Evolutionary conservation across 2,888 invertebrate species (phyloP).

Genomic region (Dilophus febrilis): DNA sequence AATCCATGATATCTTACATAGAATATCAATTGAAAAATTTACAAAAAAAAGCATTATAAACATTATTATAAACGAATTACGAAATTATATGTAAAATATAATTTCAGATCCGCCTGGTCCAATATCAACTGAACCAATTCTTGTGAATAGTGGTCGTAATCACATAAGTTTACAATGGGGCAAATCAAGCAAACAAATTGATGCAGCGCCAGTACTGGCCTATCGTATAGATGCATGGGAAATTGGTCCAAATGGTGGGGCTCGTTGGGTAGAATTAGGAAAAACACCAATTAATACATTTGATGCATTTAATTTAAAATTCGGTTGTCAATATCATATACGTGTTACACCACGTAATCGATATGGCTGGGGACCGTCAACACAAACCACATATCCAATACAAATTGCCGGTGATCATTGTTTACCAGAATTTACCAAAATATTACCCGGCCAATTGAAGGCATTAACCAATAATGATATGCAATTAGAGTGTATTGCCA

Average conservation of each 20-base stretch:
- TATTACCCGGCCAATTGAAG: slow-evolving; percentile 61
- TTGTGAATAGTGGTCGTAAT: slow-evolving; percentile 66
- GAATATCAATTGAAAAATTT: too few species aligned
- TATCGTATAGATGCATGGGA: slow-evolving; percentile 72
- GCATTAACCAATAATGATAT: slow-evolving; percentile 50
- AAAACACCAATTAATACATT: slow-evolving; percentile 62
- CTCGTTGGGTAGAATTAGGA: slow-evolving; percentile 66
- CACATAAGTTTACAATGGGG: slow-evolving; percentile 76
- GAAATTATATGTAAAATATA: too few species aligned
- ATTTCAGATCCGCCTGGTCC: slow-evolving; percentile 61
- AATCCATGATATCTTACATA: too few species aligned
- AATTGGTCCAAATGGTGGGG: slow-evolving; percentile 63
- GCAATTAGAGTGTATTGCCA: slow-evolving; percentile 53
- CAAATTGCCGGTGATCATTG: slow-evolving; percentile 48
- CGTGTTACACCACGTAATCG: slow-evolving; percentile 75
- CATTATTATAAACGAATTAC: too few species aligned
- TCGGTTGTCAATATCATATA: slow-evolving; percentile 69
- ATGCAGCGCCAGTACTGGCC: slow-evolving; percentile 60
- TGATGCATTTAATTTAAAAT: slow-evolving; percentile 68
- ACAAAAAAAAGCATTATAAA: too few species aligned
- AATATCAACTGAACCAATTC: slow-evolving; percentile 55
- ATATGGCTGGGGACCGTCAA: slow-evolving; percentile 75
- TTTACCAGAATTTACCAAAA: slow-evolving; percentile 59
- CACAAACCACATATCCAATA: slow-evolving; percentile 45
- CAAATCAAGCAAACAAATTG: slow-evolving; percentile 44